A percentile compares a stretch with the other conserved stretches of the same genome.
Evolutionary conservation across 2,113 vertebrate species (phyloP).

Genomic region (Alosa alosa): DNA sequence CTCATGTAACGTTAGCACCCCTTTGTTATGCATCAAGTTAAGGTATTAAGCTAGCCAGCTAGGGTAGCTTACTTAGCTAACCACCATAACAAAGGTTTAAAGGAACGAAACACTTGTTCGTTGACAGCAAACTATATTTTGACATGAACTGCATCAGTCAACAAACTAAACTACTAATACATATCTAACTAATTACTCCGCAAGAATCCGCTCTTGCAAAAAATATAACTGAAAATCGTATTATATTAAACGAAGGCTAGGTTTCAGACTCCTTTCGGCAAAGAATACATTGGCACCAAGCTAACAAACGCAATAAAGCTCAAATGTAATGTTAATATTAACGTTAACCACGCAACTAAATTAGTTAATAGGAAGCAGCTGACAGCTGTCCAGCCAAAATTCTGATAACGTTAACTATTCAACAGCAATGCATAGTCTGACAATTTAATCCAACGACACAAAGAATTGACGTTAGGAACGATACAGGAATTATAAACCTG

Average conservation of each 20-base stretch:
- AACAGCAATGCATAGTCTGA: background rate
- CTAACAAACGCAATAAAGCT: background rate
- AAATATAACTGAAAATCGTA: background rate
- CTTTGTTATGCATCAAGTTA: conserved; percentile 7
- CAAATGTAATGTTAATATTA: background rate
- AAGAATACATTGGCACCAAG: background rate
- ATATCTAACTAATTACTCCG: background rate
- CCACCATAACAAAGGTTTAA: conserved; percentile 13
- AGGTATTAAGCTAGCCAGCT: conserved; percentile 45
- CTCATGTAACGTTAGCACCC: background rate
- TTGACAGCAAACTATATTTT: background rate
- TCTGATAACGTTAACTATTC: background rate
- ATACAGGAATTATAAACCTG: background rate
- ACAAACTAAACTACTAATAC: background rate
- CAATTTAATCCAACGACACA: background rate
- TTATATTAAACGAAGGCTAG: background rate
- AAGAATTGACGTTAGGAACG: background rate
- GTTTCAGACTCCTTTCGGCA: background rate
- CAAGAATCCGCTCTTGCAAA: background rate
- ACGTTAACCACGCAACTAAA: background rate
- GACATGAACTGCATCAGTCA: background rate
- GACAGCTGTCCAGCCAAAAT: background rate
- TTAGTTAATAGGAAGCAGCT: background rate
- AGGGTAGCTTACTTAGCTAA: conserved; percentile 34
- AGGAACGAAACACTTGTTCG: background rate